Percentiles rank a stretch among this genome's conserved stretches.
phyloP scores from a whole-genome alignment of 2,888 invertebrate genomes.

The Archips crataeganus region DNA sequence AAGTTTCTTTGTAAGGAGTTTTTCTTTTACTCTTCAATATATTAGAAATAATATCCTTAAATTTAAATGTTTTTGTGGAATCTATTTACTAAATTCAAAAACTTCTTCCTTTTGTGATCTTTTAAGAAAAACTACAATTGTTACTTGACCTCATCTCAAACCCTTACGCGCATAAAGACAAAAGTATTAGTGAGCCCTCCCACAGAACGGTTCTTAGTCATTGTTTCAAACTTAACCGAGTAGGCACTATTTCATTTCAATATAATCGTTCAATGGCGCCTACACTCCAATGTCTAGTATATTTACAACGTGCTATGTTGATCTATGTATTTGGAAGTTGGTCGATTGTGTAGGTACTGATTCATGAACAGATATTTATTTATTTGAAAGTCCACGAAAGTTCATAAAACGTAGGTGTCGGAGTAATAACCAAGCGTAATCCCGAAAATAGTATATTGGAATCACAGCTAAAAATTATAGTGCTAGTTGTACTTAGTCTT shows the following conservation, averaged over 20 bases:
- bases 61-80: background rate
- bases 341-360: background rate
- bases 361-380: background rate
- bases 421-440: too few species aligned
- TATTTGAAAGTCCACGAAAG: background rate
- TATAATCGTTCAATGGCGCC: constrained; percentile 73
- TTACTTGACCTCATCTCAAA: constrained; percentile 34
- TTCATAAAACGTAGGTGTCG: too few species aligned
- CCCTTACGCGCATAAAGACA: constrained; percentile 58
- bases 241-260: constrained; percentile 71
- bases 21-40: too few species aligned
- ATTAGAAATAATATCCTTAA: background rate
- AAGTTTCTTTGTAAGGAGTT: too few species aligned
- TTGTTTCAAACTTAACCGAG: constrained; percentile 66
- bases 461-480: too few species aligned
- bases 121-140: constrained; percentile 14
- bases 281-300: constrained; percentile 57
- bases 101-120: background rate
- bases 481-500: too few species aligned
- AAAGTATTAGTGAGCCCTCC: constrained; percentile 71
- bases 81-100: background rate
- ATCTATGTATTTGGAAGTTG: background rate
- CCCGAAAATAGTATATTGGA: too few species aligned
- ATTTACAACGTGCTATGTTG: constrained; percentile 3
- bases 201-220: constrained; percentile 70